These are phyloP conservation scores for Oplegnathus fasciatus DNA, from an alignment of 2,113 vertebrate species.

Conservation along the genomic window DNA sequence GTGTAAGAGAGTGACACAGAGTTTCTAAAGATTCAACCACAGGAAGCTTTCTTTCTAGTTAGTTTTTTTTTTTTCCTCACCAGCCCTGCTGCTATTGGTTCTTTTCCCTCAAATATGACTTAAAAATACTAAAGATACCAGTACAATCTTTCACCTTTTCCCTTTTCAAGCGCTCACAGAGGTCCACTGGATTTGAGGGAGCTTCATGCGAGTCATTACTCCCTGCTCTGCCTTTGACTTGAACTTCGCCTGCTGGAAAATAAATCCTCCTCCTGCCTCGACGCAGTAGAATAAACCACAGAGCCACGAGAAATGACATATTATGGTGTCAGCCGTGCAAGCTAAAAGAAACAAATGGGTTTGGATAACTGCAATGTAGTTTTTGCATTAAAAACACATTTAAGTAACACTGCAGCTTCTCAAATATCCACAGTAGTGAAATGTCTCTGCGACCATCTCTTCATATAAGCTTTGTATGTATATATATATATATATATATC, in stretches of 20 bases:
- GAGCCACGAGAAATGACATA: background rate
- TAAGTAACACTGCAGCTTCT: too few relatives aligned
- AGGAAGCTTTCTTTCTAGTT: background rate
- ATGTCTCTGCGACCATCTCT: too few relatives aligned
- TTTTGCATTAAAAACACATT: background rate
- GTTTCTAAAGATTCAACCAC: conserved; percentile 17
- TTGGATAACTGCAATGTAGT: too few relatives aligned
- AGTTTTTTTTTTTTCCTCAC: background rate
- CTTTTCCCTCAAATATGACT: background rate
- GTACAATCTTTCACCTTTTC: background rate
- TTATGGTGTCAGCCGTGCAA: background rate
- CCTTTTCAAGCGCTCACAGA: background rate
- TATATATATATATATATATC: too few relatives aligned
- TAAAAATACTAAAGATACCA: background rate
- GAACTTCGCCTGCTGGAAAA: background rate
- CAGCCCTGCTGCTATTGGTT: background rate
- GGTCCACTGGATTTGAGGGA: conserved; percentile 20
- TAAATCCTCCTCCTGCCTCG: background rate
- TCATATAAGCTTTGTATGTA: too few relatives aligned
- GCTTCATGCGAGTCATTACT: conserved; percentile 18
- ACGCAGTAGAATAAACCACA: background rate
- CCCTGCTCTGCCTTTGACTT: background rate
- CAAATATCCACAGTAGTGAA: too few relatives aligned
- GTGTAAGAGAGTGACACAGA: conserved; percentile 10
- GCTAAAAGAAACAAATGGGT: background rate